Evolutionary conservation across 1,140 invertebrate species (phyloP), one percentile per base, ranked within the genome.

Genomic region (Hydropsyche tenuis): DNA sequence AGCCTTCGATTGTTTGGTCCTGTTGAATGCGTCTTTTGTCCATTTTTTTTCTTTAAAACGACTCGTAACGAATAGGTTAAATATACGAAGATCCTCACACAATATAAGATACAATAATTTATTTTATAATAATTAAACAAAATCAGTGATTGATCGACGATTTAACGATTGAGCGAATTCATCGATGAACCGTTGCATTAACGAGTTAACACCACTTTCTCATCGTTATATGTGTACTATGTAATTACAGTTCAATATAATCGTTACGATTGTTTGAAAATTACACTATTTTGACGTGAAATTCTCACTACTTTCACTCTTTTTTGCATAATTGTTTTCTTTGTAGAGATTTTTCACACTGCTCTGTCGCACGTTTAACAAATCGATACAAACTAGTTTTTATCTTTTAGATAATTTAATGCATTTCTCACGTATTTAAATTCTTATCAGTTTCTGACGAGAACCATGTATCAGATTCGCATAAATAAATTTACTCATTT

Each of bases 221-320:
- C 48, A 53, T 16, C n/a, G n/a, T n/a, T n/a, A n/a, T n/a, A n/a
- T 18, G 20, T 53, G 20, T 53, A 37, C 9, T 4, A 37, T 9
- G 9, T 27, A 60, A 60, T 60, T 60, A 23, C 56, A 4, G 7
- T n/a, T 60, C 56, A 22, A 60, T 60, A 25, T 60, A 60, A 60
- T 53, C 20, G 16, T 53, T 53, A 2, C 20, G 20, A 53, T 53
- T 53, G 51, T 53, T 53, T 53, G 14, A 20, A 43, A 53, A 53
- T 60, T 60, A 60, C 22, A n/a, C 22, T 23, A 25, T 60, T 60
- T 60, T 48, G 11, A n/a, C 45, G 11, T 16, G 14, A 16, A 48
- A 48, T 48, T 60, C 56, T 60, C 56, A 60, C 23, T 23, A 60
- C 56, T 60, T 60, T 60, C 56, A 22, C 56, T 53, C 22, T 23